Evolutionary conservation across 2,888 invertebrate species (phyloP).

Genomic region (Tetragonisca angustula): DNA sequence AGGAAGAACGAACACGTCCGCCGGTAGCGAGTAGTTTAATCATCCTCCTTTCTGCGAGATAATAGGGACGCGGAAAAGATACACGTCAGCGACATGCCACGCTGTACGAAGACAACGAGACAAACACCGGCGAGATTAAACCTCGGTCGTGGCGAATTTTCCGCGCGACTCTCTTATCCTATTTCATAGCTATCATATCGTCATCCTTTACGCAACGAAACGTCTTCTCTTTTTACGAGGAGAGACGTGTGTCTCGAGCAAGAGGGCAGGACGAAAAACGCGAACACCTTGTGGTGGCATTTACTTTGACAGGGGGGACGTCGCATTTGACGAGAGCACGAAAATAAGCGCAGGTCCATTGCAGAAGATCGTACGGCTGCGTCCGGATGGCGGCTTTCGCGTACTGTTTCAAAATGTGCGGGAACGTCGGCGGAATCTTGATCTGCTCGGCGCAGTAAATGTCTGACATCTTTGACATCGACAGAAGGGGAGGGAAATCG

Average conservation of each 20-base stretch:
- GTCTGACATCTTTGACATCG: slow-evolving; percentile 53
- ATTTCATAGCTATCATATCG: not conserved
- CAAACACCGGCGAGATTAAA: not conserved
- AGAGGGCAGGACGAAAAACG: not conserved
- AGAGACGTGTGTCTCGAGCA: not conserved
- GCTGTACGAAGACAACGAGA: not conserved
- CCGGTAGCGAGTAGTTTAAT: slow-evolving; percentile 46
- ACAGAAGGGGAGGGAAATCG: not conserved
- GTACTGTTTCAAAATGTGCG: slow-evolving; percentile 92
- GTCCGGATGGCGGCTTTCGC: slow-evolving; percentile 96
- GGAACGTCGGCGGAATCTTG: slow-evolving; percentile 92
- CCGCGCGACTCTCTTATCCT: not conserved
- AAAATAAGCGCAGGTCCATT: slow-evolving; percentile 93
- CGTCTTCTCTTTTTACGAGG: not conserved
- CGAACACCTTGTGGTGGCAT: not conserved
- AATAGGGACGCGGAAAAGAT: slow-evolving; percentile 46
- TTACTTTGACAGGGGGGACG: slow-evolving; percentile 91
- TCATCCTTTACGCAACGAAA: too few relatives aligned
- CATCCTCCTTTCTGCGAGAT: slow-evolving; percentile 55
- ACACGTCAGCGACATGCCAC: slow-evolving; percentile 24
- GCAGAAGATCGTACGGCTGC: slow-evolving; percentile 92
- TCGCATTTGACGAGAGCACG: slow-evolving; percentile 90
- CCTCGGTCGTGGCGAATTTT: slow-evolving; percentile 7
- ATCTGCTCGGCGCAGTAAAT: slow-evolving; percentile 94
- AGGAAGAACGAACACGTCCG: slow-evolving; percentile 20